Evolutionary conservation across 2,888 invertebrate genomes (phyloP).

Genomic region (Standfussiana lucernea): DNA sequence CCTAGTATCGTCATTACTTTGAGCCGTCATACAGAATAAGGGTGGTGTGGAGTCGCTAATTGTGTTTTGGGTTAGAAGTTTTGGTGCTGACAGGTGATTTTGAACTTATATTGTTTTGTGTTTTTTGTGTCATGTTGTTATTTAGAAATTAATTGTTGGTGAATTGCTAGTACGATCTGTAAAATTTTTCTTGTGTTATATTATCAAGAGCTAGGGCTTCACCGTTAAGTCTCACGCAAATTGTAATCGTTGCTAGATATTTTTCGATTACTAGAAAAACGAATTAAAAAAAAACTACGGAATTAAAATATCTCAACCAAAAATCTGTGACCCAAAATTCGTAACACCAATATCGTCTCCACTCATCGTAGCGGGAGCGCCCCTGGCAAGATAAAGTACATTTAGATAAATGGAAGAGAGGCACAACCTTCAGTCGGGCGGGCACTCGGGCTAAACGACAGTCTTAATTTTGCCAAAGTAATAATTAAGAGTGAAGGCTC

Average conservation of each 20-base stretch:
- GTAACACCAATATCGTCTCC: conserved; percentile 74
- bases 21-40: conserved; percentile 78
- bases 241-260: not conserved
- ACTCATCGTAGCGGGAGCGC: conserved; percentile 72
- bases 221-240: not conserved
- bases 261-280: not conserved
- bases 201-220: not conserved
- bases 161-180: not conserved
- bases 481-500: conserved; percentile 91
- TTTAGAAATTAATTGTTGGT: not conserved
- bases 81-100: not conserved
- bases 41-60: conserved; percentile 72
- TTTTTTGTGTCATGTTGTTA: not conserved
- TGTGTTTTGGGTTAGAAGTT: conserved; percentile 26
- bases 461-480: conserved; percentile 91
- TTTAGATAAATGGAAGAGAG: conserved; percentile 89
- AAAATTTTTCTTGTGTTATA: not conserved
- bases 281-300: not conserved
- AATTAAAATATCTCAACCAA: not conserved
- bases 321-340: conserved; percentile 43
- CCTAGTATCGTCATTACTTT: conserved; percentile 87
- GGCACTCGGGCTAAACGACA: conserved; percentile 89
- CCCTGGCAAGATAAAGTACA: conserved; percentile 88
- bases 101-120: not conserved
- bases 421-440: conserved; percentile 84